Base-by-base conservation (phyloP, 1,140 invertebrate genomes). In the Tyrophagus putrescentiae region DNA sequence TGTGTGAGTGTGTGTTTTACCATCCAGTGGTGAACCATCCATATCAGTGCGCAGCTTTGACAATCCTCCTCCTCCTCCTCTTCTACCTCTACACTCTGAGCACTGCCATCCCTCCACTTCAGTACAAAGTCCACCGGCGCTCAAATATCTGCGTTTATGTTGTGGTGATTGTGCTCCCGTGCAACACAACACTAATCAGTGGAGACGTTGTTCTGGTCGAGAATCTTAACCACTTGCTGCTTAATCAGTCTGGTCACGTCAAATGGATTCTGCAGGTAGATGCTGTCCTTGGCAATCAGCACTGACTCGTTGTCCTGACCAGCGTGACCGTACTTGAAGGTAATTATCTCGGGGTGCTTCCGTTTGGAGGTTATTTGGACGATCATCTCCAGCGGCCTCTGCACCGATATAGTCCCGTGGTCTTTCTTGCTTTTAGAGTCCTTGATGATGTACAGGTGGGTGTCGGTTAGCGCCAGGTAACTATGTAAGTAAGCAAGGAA, bases 321-420 rank as follows among this genome's bases (percentile, higher is more conserved):
- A 48, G 81, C 79, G 29, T 81, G 78, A 16, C 88, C 88, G 69
- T 92, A 92, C 71, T 93, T 93, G 70, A 96, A 94, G 3, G 92
- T 96, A 61, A 98, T 95, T 60, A 96, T 73, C 71, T 96, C 87
- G 0, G 91, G 89, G 72, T 88, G 82, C 58, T 83, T 81, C 70
- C 94, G 92, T 70, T 91, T 90, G 9, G 88, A 91, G 1, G 92
- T 96, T 61, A 98, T 97, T 76, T 90, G 93, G 13, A 95, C 85
- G 66, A 97, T 89, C 36, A 83, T 84, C 13, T 84, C 84, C 48
- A 98, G 75, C 1, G 85, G 84, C 33, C 89, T 78, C 63, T 85
- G 79, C 0, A 87, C 84, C 64, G 88, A 82, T 2, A 96, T 80
- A 69, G 85, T 82, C 0, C 84, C 90, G 66, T 81, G 80, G 5